A percentile compares a stretch with the other conserved stretches of the same genome.
These are phyloP conservation scores for Tromatobia lineatoria DNA, from an alignment of 2,888 invertebrate species.

Conservation along the genomic window DNA sequence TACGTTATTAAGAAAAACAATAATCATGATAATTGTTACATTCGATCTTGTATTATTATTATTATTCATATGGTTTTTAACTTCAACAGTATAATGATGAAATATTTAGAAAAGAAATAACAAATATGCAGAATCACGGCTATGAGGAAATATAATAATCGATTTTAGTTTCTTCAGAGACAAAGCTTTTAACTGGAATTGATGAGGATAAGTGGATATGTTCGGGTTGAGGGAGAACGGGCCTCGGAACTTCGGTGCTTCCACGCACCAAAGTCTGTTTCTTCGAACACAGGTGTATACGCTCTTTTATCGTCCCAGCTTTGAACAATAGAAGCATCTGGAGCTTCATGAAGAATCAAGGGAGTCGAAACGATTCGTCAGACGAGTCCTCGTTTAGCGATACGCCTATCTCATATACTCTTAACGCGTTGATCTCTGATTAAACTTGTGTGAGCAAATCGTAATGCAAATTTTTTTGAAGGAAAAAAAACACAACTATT, in stretches of 20 bases:
- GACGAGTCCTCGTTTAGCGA: constrained; percentile 18
- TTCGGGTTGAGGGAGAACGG: not conserved
- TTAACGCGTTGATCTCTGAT: not conserved
- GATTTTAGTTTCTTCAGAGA: no score
- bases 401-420: not conserved
- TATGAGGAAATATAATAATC: no score
- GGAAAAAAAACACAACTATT: no score
- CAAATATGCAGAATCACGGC: no score
- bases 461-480: not conserved
- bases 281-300: constrained; percentile 55
- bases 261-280: not conserved
- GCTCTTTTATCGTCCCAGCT: constrained; percentile 53
- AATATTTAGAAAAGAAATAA: no score
- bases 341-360: constrained; percentile 45
- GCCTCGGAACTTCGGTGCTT: not conserved
- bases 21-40: no score
- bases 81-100: no score
- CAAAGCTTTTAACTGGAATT: not conserved
- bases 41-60: no score
- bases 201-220: not conserved
- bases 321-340: constrained; percentile 60
- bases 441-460: not conserved
- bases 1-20: no score
- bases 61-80: no score
- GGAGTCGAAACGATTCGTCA: constrained; percentile 39